Base-by-base conservation (phyloP, 2,797 vertebrate species). In the Mallotus villosus region DNA sequence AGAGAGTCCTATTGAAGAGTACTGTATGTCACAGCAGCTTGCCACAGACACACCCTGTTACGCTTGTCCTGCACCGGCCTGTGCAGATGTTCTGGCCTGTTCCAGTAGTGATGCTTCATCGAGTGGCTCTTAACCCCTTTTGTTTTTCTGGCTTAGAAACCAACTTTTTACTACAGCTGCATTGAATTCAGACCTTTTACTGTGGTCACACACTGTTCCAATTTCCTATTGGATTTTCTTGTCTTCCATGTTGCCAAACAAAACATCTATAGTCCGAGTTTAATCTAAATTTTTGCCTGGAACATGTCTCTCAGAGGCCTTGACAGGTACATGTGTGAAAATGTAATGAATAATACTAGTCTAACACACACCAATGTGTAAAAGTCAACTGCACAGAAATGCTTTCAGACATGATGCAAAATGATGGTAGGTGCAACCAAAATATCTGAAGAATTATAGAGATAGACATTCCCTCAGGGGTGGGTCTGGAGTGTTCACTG, bases 231-330 rank as follows among this genome's bases (percentile, higher is more conserved):
- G 68, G 64, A 46, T 41, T 29, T 8, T 71, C 63, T 64, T 27
- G 25, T 76, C 76, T 51, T 81, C 63, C 73, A 71, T 70, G 57
- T 49, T 49, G 65, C 81, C 78, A 85, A 81, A 83, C 76, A 27
- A 82, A 82, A 78, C 24, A 72, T 78, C 83, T 83, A 78, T 76
- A 82, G 74, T 77, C 71, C 68, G 74, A 77, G 69, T 81, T 74
- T 77, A 82, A 81, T 85, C 71, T n/a, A 72, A 61, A 77, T 67
- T 78, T 73, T 67, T 62, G 34, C 76, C 74, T 68, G 63, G 46
- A 61, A 73, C 66, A 75, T 72, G 37, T 74, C 70, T 71, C 62
- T 9, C 32, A 34, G 46, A 63, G 19, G 19, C 41, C 29, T 32
- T 62, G 46, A 78, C 6, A 65, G 22, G 32, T 51, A 60, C 60